Evolutionary conservation across 2,888 invertebrate species (phyloP), one percentile per base, ranked within the genome.

Genomic region (Dryobotodes eremita): DNA sequence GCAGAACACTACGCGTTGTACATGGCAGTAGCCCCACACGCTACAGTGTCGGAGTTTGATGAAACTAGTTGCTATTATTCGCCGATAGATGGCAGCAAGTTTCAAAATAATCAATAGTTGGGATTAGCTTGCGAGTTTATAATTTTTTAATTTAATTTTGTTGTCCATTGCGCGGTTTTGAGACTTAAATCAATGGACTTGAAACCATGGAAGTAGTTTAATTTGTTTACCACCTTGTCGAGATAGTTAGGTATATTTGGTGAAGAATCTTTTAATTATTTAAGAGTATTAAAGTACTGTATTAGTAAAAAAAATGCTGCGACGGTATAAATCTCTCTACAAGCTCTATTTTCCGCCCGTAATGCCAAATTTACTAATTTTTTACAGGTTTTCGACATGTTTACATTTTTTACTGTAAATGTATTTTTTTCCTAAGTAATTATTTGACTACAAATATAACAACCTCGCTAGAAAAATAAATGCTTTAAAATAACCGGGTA

Each of bases 1-100:
- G 99, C 98, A 1, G 99, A 99, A 91, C 98, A 99, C 92, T 99
- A 98, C 93, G 99, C 99, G 55, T 94, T 99, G 80, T 99, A 99
- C 89, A 99, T 98, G 90, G 98, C 98, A 75, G 97, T 98, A 92
- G 98, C 99, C 20, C 99, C 99, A 1, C 98, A 98, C 92, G 99
- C 99, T 36, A 98, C 98, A 0, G 98, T 97, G 48, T 99, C 98
- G 17, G 99, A 99, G 93, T 99, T 99, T 92, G 99, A 99, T 87
- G 99, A 99, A 90, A 98, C 98, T 91, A 98, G 98, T 66, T 98
- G 98, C 93, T 98, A 98, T 92, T 99, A 99, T 92, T 98, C 98
- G 57, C 98, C 98, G 17, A 98, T 99, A 10, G 98, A 99, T 93
- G 98, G 98, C 73, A 98, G 98, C 71, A 98, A 98, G 93, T 98